Base-by-base conservation (phyloP, 2,888 invertebrate species). In the Taphrorychus bicolor region DNA sequence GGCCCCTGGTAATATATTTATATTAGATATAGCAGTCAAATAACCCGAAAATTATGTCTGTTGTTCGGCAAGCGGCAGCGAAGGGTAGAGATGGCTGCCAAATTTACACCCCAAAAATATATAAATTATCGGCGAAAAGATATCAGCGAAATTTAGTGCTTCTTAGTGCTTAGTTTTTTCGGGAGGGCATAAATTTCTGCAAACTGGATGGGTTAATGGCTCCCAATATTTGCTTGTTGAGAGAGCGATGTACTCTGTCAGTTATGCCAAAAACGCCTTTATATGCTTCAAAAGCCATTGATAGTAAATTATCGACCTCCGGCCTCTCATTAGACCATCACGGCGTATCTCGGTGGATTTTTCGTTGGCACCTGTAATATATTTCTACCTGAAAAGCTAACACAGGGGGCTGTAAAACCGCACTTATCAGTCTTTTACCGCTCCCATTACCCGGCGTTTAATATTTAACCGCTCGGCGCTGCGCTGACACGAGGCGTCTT, bases 401-500 rank as follows among this genome's bases (percentile, higher is more conserved):
- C 67, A 67, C 48, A 54, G 67, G 67, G n/a, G 62, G 67, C 59
- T 54, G 67, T 67, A 70, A 70, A 70, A 66, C 66, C 61, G 70
- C 70, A 71, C 70, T 71, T 71, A 71, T 71, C 70, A 71, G 70
- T 71, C 70, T 71, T 70, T 71, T 71, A 71, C 70, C 69, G 70
- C 66, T 53, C 66, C 70, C 70, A 71, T 71, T 71, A 71, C 64
- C 57, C 66, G 63, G 57, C 68, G 70, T 71, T 71, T 71, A 71
- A 71, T 69, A 66, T 71, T 71, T 71, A 71, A 71, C 68, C 65
- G 63, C 59, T 49, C 67, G 52, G 66, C 68, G 65, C 53, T 42
- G 65, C 45, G 59, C 69, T 69, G 70, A 69, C 70, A 62, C 65
- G 70, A 61, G 66, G 68, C 69, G 65, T 69, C 81, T 80, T 81